Base-by-base conservation (phyloP, 2,113 vertebrate species). In the Platanista minor region DNA sequence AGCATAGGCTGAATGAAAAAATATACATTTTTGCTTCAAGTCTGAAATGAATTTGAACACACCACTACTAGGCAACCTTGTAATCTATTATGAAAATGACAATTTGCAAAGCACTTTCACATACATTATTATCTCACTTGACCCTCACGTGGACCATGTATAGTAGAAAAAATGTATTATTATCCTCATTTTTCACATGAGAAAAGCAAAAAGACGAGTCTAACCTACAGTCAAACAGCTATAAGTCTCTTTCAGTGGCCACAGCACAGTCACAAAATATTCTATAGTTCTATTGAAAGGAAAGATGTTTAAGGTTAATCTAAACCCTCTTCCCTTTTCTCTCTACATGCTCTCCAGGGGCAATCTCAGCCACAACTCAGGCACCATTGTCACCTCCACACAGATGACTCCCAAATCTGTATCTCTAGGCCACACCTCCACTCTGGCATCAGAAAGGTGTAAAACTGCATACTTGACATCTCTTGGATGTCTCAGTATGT, bases 21-120 rank as follows among this genome's bases (percentile, higher is more conserved):
- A 92, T 49, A 46, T 1, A 80, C 5, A 11, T 85, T 87, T 87
- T 71, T 83, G 74, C 88, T 97, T 87, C 75, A 92, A 95, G 7
- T 87, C 75, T 75, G 57, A 95, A 95, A 83, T 90, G 39, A 87
- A 71, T 91, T 92, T 87, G 84, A 92, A 91, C n/a, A 87, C 10
- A 62, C 17, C 14, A 61, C 52, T 41, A 62, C 12, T 5, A 64
- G 49, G 31, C 36, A 36, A 67, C 39, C n/a, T 94, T 91, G 52
- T 71, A 69, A 81, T 89, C 84, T 91, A 49, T 71, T 80, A 86
- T 67, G 39, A 71, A 95, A 96, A 94, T 41, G 36, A 59, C 21
- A 92, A 61, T 29, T 91, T 75, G 25, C 93, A 88, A 97, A 93
- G 31, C 1, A 59, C 23, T 52, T 91, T 89, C 46, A 39, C 43